These are phyloP conservation scores for Drosophila saltans DNA, from an alignment of 1,140 invertebrate genomes.

Conservation along the genomic window DNA sequence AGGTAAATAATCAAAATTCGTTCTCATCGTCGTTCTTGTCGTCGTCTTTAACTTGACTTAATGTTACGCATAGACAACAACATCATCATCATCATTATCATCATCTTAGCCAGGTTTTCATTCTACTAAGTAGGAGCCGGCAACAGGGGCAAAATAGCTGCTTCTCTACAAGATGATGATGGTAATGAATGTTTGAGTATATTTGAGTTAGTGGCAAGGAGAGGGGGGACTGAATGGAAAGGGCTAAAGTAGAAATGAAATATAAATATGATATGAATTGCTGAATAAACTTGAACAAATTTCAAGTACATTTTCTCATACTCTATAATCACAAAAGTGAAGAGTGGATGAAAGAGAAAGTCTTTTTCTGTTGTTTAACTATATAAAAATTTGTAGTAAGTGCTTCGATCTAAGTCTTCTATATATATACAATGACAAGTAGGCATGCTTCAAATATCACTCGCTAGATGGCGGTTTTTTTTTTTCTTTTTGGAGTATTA, in stretches of 20 bases:
- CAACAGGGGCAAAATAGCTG: background rate
- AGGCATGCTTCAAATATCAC: too few species aligned
- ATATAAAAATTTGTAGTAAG: too few species aligned
- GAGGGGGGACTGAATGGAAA: background rate
- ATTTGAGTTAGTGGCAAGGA: background rate
- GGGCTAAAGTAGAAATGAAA: conserved; percentile 3
- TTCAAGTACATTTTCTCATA: background rate
- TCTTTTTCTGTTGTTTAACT: too few species aligned
- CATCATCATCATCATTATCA: conserved; percentile 4
- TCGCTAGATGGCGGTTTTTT: too few species aligned
- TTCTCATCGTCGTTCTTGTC: background rate
- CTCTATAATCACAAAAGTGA: too few species aligned
- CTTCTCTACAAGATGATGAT: background rate
- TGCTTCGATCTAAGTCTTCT: too few species aligned
- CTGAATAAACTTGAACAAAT: background rate
- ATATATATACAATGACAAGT: too few species aligned
- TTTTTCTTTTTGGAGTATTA: too few species aligned
- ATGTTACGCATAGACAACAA: conserved; percentile 23
- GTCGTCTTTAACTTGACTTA: conserved; percentile 12
- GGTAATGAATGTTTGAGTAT: conserved; percentile 11
- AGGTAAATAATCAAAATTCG: conserved; percentile 64
- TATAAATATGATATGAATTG: conserved; percentile 13
- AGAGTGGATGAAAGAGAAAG: too few species aligned
- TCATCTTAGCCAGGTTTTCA: background rate
- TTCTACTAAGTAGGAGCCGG: background rate